Conservation (phyloP, 2,888 invertebrate genomes). For the Drosophila emarginata region DNA sequence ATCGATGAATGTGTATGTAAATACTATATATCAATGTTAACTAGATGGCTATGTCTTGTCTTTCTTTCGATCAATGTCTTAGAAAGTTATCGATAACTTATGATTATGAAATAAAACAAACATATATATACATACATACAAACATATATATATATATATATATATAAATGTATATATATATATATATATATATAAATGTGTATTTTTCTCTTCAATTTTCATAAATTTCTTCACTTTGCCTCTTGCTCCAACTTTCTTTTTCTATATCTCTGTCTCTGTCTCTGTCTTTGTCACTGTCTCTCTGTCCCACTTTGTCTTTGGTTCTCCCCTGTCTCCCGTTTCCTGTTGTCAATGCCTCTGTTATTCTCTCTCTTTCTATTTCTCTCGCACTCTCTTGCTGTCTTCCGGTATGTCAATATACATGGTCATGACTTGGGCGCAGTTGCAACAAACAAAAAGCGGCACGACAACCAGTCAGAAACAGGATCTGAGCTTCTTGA, state of each 20-base stretch:
- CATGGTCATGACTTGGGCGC: background rate
- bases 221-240: too few relatives aligned
- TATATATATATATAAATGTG: too few relatives aligned
- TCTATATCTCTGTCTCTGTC: background rate
- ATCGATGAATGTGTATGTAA: slow-evolving; percentile 7
- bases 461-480: slow-evolving; percentile 82
- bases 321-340: background rate
- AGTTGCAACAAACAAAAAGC: slow-evolving; percentile 81
- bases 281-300: background rate
- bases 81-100: slow-evolving; percentile 2
- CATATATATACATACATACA: too few relatives aligned
- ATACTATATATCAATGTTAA: background rate
- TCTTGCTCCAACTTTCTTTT: too few relatives aligned
- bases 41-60: too few relatives aligned
- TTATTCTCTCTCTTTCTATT: background rate
- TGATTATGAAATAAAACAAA: too few relatives aligned
- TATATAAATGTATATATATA: too few relatives aligned
- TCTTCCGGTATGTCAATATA: background rate
- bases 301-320: slow-evolving; percentile 1
- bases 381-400: background rate
- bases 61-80: background rate
- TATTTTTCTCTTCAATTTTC: too few relatives aligned
- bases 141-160: too few relatives aligned
- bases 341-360: background rate
- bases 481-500: slow-evolving; percentile 90